Percentiles rank a stretch among this genome's conserved stretches.
Conservation (phyloP, 2,888 invertebrate species). For the Cheilosia impressa region DNA sequence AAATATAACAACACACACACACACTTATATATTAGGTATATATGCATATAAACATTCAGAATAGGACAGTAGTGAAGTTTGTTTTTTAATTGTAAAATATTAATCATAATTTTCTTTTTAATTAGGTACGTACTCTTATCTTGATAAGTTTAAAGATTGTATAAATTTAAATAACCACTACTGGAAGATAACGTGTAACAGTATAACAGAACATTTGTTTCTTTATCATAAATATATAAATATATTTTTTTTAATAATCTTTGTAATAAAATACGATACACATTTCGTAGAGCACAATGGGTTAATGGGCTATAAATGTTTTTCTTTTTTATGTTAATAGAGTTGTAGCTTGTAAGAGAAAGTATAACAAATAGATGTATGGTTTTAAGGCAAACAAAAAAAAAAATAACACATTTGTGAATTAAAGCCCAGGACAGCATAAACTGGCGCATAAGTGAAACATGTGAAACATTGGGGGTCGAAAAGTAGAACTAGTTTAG, state of each 20-base stretch:
- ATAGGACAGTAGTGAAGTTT: constrained; percentile 49
- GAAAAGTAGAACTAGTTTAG: not conserved
- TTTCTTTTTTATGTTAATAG: constrained; percentile 21
- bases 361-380: constrained; percentile 24
- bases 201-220: constrained; percentile 31
- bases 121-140: constrained; percentile 56
- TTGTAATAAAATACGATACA: constrained; percentile 65
- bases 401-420: constrained; percentile 38
- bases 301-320: constrained; percentile 53
- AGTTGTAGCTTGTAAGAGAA: constrained; percentile 33
- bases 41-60: constrained; percentile 22
- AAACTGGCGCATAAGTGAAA: constrained; percentile 23
- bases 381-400: not conserved
- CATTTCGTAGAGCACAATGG: constrained; percentile 71
- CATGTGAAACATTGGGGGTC: not conserved
- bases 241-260: constrained; percentile 24
- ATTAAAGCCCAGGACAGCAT: constrained; percentile 41
- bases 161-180: constrained; percentile 36
- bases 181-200: constrained; percentile 18
- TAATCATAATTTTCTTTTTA: constrained; percentile 17
- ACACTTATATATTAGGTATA: constrained; percentile 21
- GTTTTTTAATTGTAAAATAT: constrained; percentile 58
- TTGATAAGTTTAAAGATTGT: constrained; percentile 61
- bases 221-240: constrained; percentile 5
- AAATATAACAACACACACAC: constrained; percentile 31